These are phyloP conservation scores for Seira musarum DNA, from an alignment of 2,888 invertebrate genomes.

Conservation along the genomic window DNA sequence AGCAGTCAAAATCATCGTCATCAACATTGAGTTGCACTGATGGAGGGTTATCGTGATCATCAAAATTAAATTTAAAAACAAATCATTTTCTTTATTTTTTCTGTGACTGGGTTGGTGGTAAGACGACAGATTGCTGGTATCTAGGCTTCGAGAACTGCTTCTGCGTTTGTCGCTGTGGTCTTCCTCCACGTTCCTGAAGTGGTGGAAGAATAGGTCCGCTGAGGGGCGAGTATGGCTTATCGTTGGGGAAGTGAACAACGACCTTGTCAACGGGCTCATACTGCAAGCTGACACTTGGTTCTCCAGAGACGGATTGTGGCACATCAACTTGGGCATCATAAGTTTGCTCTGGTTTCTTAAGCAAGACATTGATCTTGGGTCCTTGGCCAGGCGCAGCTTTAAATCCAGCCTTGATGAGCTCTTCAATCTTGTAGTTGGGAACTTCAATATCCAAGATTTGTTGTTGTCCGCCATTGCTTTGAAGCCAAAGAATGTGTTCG, in stretches of 20 bases:
- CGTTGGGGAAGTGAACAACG: constrained; percentile 59
- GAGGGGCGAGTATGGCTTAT: constrained; percentile 57
- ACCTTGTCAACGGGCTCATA: constrained; percentile 58
- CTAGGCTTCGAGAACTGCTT: constrained; percentile 55
- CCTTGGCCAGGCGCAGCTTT: constrained; percentile 33
- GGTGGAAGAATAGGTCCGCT: constrained; percentile 55
- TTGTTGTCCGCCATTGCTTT: constrained; percentile 27
- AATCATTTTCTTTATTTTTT: constrained; percentile 17
- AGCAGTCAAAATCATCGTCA: constrained; percentile 42
- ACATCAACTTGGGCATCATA: constrained; percentile 59
- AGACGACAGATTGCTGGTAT: constrained; percentile 28
- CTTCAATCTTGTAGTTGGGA: constrained; percentile 59
- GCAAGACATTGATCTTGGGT: constrained; percentile 56
- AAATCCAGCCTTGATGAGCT: constrained; percentile 62
- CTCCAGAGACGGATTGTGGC: constrained; percentile 31
- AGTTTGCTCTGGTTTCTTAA: constrained; percentile 55
- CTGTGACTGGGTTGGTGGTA: not conserved
- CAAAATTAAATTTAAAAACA: not conserved
- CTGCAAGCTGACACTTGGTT: constrained; percentile 51
- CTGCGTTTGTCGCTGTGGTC: constrained; percentile 53
- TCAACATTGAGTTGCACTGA: too few relatives aligned
- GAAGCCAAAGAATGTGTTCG: constrained; percentile 58
- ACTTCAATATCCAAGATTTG: constrained; percentile 57
- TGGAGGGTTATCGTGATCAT: constrained; percentile 19
- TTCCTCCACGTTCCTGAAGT: constrained; percentile 53